phyloP scores from a whole-genome alignment of 1,140 invertebrate species.

The Stratiolaelaps scimitus region DNA sequence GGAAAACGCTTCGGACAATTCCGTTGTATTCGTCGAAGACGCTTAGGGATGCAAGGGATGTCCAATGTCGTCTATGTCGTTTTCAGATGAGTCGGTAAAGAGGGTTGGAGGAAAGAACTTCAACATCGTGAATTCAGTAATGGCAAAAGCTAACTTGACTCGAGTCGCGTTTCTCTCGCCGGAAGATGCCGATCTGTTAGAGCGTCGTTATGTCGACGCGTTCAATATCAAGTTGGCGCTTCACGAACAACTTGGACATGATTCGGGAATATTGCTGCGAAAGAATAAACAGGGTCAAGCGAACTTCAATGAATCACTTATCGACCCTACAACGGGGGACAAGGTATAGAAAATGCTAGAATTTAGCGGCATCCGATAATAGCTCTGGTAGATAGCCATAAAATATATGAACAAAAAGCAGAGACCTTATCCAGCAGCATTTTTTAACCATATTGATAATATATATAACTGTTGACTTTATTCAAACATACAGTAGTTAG shows the following conservation, averaged over 20 bases:
- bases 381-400: too few relatives aligned
- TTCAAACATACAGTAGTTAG: too few relatives aligned
- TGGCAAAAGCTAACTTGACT: neutral
- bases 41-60: neutral
- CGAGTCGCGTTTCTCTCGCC: neutral
- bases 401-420: too few relatives aligned
- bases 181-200: neutral
- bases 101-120: neutral
- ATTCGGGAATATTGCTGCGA: neutral
- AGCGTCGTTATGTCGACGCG: neutral
- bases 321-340: neutral
- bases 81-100: neutral
- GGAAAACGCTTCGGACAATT: neutral
- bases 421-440: too few relatives aligned
- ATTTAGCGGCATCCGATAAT: too few relatives aligned
- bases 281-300: neutral
- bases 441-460: too few relatives aligned
- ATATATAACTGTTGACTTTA: too few relatives aligned
- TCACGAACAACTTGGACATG: constrained; percentile 8
- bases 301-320: neutral
- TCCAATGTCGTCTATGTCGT: neutral
- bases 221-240: neutral
- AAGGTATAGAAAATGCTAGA: neutral
- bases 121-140: neutral
- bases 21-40: neutral